Percentiles rank a stretch among this genome's conserved stretches.
Evolutionary conservation across 2,113 vertebrate genomes (phyloP).

Genomic region (Xyrauchen texanus): DNA sequence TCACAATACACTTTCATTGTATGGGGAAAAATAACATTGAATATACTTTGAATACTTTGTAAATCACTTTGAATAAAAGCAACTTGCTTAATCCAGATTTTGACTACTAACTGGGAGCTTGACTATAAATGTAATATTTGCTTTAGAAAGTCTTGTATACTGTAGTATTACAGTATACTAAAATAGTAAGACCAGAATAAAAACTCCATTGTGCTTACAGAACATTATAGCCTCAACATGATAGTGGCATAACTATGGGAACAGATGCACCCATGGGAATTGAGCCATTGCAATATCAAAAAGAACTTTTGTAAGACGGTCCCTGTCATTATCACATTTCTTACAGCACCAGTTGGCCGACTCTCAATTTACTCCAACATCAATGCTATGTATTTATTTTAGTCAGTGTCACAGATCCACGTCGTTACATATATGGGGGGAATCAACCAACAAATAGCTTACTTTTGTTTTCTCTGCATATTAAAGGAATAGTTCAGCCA

Average conservation of each 20-base stretch:
- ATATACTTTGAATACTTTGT: no score
- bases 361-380: slow-evolving; percentile 29
- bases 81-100: no score
- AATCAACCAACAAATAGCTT: no score
- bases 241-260: not conserved
- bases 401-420: no score
- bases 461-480: no score
- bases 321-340: slow-evolving; percentile 24
- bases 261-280: slow-evolving; percentile 16
- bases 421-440: no score
- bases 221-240: slow-evolving; percentile 5
- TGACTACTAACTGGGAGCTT: not conserved
- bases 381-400: no score
- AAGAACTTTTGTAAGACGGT: slow-evolving; percentile 1
- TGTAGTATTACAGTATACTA: not conserved
- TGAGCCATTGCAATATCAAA: slow-evolving; percentile 6
- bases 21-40: no score
- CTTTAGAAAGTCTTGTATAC: not conserved
- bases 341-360: slow-evolving; percentile 18
- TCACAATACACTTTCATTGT: no score
- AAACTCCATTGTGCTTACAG: not conserved
- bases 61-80: no score
- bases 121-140: not conserved
- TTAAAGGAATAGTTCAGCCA: no score
- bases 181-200: not conserved